Base-by-base conservation (phyloP, 2,113 vertebrate genomes). In the Balaeniceps rex region DNA sequence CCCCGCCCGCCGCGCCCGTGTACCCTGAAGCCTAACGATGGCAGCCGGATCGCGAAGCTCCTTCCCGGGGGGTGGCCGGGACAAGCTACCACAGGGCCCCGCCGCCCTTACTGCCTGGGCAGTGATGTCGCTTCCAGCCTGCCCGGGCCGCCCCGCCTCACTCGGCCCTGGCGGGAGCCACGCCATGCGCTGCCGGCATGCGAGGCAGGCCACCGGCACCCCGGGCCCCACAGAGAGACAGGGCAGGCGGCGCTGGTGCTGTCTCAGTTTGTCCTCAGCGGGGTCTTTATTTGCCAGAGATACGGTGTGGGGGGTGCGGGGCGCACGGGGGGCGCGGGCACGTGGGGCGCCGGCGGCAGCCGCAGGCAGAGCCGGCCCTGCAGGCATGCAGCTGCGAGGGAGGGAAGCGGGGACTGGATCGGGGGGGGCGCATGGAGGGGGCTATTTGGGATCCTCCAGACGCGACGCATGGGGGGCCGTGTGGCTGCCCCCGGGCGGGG, bases 261-360 rank as follows among this genome's bases (percentile, higher is more conserved):
- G 74, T 96, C 95, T 90, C 93, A 79, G 94, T 95, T 94, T 95
- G 95, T 94, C 96, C 94, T 94, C 94, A 89, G 94, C 79, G 80
- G 88, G 94, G 94, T 91, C 88, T 97, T 97, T 97, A 97, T 97
- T 97, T 93, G 74, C 96, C 96, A 87, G 96, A 96, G 88, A 89
- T 96, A 95, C 95, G 96, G 91, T 72, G 72, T 23, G 64, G 69
- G 23, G 71, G 54, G 63, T n/a, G n/a, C n/a, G n/a, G n/a, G n/a
- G n/a, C n/a, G n/a, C n/a, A n/a, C n/a, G n/a, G n/a, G n/a, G n/a
- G n/a, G n/a, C n/a, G n/a, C n/a, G n/a, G n/a, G n/a, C n/a, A n/a
- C 69, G 57, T 33, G 84, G 85, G 83, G 72, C 69, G 51, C 72
- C 88, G 87, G 92, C 88, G 57, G 87, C 94, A 82, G 75, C 93